Evolutionary conservation across 2,888 invertebrate species (phyloP), one percentile per base, ranked within the genome.

Genomic region (Rotaria macrura): DNA sequence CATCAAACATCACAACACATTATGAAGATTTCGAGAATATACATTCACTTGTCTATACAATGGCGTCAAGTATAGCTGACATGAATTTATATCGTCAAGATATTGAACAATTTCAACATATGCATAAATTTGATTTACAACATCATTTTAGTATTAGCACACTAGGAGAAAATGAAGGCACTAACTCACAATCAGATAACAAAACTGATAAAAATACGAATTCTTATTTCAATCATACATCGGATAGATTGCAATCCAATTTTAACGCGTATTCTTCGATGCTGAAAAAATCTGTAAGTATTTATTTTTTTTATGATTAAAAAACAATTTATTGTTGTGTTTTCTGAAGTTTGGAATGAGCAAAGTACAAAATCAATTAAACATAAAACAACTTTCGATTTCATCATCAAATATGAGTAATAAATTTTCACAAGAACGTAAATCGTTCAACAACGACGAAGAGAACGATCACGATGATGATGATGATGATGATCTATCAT

Each of bases 51-150:
- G 5, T 40, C 2, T n/a, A 43, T 25, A n/a, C 79, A 43, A n/a
- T 79, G 4, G 79, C 79, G 25, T 43, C 43, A 14, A 43, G 12
- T 79, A 25, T 43, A 43, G 25, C 25, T 43, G 79, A 79, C 14
- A n/a, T 40, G 14, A 43, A 43, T 79, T 9, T 10, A 4, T 79
- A 79, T 43, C 79, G 43, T 25, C 25, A 25, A 43, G 79, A 79
- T 43, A 43, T 43, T 4, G 43, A 79, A 79, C 79, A 79, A 43
- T 79, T 43, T 43, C 0, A 40, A 43, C 43, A 9, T 79, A 25
- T 79, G 25, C 79, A 79, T 79, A 79, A 79, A 79, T 79, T 79
- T n/a, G 79, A 79, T 79, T 43, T 79, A 43, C 40, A 79, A 79
- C 79, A 79, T 79, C 79, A 43, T 43, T n/a, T 79, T 43, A 43